These are phyloP conservation scores for Onychomys arenicola DNA, from an alignment of 2,797 vertebrate genomes.

Conservation along the genomic window DNA sequence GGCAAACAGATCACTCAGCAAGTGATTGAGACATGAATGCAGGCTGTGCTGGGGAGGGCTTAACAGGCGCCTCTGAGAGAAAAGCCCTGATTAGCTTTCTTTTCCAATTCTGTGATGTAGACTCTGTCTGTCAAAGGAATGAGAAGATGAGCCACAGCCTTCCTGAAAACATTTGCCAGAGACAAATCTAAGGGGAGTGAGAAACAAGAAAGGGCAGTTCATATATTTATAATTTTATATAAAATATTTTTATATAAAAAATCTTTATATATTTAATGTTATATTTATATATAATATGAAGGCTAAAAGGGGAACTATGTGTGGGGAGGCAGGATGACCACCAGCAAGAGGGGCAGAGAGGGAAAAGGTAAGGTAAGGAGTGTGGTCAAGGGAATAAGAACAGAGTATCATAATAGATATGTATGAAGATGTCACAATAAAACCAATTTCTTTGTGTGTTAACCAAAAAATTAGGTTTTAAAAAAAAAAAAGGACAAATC, in stretches of 20 bases:
- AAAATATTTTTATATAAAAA: not conserved
- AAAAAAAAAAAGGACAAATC: not conserved
- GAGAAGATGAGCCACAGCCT: not conserved
- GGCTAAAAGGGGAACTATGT: not conserved
- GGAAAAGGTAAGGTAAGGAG: not conserved
- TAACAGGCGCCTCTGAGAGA: not conserved
- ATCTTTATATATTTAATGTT: not conserved
- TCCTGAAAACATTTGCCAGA: conserved; percentile 21
- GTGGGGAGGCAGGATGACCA: not conserved
- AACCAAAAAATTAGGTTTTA: not conserved
- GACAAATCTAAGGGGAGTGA: not conserved
- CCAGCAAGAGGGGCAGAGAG: not conserved
- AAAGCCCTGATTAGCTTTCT: not conserved
- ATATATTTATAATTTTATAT: not conserved
- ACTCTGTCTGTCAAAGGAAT: not conserved
- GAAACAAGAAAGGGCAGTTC: not conserved
- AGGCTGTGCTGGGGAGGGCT: not conserved
- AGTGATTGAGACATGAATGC: not conserved
- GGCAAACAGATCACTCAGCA: not conserved
- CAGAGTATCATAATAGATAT: not conserved
- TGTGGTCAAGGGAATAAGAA: too few relatives aligned
- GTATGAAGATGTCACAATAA: not conserved
- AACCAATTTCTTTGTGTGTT: not conserved
- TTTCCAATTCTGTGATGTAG: not conserved
- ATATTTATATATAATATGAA: not conserved